Evolutionary conservation across 1,140 invertebrate species (phyloP), one percentile per base, ranked within the genome.

Genomic region (Nasonia longicornis): DNA sequence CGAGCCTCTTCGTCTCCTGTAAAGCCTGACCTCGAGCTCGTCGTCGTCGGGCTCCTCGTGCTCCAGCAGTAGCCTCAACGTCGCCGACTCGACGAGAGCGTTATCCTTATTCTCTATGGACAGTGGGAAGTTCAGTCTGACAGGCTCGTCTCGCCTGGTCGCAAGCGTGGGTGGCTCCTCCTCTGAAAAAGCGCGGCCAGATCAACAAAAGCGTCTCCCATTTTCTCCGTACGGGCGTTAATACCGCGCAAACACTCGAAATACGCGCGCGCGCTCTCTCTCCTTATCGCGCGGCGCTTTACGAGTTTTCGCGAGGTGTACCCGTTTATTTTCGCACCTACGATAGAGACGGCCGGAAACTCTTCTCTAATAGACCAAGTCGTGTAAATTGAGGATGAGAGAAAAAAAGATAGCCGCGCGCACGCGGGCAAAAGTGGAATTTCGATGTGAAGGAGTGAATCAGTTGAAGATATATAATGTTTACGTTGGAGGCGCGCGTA

Each of bases 41-140:
- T 2, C 16, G 0, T 48, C 52, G 1, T 4, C 8, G 4, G 69
- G 6, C 6, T 79, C 48, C 16, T 81, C 81, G 70, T 79, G 81
- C 7, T 82, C 77, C 2, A 82, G 31, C 2, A 82, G 48, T 7
- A 82, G 64, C 81, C 81, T 74, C 70, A 82, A 16, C n/a, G 63
- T 29, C 26, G 69, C 77, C n/a, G 77, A 79, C n/a, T 82, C 81
- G 12, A 82, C 75, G 11, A 70, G 26, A 0, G 72, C 45, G 26
- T n/a, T 70, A 7, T 58, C 71, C 7, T 2, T 14, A 12, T 79
- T 42, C 6, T 45, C 45, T 20, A 77, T 22, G 4, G 69, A 2
- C 71, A 74, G 26, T 1, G 77, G 64, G 31, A 82, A 79, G 45
- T 12, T 79, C 22, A 82, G 81, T 6, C n/a, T 31, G 20, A 67